These are phyloP conservation scores for Enoplosus armatus DNA, from an alignment of 2,797 vertebrate species.

Conservation along the genomic window DNA sequence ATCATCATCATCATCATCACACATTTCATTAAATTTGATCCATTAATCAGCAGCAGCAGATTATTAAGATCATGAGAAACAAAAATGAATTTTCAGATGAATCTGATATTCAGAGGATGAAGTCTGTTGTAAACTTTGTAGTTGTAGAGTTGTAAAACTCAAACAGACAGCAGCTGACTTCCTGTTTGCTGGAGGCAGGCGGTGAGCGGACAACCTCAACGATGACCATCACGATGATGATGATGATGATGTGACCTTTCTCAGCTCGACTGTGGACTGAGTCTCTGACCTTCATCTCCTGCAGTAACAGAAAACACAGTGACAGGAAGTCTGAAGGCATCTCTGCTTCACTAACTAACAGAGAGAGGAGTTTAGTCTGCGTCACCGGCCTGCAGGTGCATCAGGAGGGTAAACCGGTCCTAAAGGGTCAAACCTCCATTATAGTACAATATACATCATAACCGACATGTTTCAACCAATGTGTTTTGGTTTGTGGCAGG, in stretches of 20 bases:
- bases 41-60: neutral
- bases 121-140: too few relatives aligned
- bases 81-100: neutral
- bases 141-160: too few relatives aligned
- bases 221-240: neutral
- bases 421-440: neutral
- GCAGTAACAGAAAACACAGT: neutral
- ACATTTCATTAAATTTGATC: neutral
- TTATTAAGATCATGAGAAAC: neutral
- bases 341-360: neutral
- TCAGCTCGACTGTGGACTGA: neutral
- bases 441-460: too few relatives aligned
- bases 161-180: neutral
- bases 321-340: conserved; percentile 6
- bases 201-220: neutral
- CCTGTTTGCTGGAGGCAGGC: neutral
- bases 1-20: neutral
- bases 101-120: neutral
- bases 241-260: conserved; percentile 40
- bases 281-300: conserved; percentile 48
- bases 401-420: neutral
- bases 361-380: too few relatives aligned
- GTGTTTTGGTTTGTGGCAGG: too few relatives aligned
- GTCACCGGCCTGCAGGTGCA: too few relatives aligned
- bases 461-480: too few relatives aligned